phyloP scores from a whole-genome alignment of 2,797 vertebrate species.

The Paguma larvata region DNA sequence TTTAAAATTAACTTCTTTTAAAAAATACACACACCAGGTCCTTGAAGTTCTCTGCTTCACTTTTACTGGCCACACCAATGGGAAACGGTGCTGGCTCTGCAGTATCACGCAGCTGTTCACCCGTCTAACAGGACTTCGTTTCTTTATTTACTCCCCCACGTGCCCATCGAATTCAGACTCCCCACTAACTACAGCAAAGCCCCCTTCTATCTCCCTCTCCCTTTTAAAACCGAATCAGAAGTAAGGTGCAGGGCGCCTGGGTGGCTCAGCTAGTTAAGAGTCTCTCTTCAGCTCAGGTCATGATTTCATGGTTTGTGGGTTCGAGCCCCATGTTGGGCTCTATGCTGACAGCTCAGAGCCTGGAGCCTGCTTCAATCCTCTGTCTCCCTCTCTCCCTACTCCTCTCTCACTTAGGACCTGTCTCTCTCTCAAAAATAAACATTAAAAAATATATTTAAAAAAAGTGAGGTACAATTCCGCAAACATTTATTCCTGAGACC shows the following conservation, averaged over 20 bases:
- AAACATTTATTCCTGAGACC: conserved; percentile 17
- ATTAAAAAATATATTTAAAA: no score
- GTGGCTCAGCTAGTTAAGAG: no score
- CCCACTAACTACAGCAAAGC: background rate
- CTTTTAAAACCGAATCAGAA: no score
- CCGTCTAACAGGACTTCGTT: background rate
- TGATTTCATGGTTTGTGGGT: no score
- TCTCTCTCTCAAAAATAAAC: no score
- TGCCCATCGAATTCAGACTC: background rate
- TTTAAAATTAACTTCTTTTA: background rate
- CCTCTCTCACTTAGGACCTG: no score
- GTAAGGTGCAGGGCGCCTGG: no score
- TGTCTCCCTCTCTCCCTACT: no score
- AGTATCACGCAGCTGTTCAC: background rate
- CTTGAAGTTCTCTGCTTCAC: background rate
- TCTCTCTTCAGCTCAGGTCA: no score
- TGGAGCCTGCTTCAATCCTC: no score
- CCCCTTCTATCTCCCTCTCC: background rate
- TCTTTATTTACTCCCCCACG: background rate
- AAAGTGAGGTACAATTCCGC: background rate
- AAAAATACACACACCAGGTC: background rate
- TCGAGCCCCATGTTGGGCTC: no score
- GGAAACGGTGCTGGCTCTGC: background rate
- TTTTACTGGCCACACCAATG: background rate
- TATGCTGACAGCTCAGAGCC: no score